These are phyloP conservation scores for Theonella swinhoei DNA, from an alignment of 37 sponge, comb jelly and placozoan species.

Conservation along the genomic window DNA sequence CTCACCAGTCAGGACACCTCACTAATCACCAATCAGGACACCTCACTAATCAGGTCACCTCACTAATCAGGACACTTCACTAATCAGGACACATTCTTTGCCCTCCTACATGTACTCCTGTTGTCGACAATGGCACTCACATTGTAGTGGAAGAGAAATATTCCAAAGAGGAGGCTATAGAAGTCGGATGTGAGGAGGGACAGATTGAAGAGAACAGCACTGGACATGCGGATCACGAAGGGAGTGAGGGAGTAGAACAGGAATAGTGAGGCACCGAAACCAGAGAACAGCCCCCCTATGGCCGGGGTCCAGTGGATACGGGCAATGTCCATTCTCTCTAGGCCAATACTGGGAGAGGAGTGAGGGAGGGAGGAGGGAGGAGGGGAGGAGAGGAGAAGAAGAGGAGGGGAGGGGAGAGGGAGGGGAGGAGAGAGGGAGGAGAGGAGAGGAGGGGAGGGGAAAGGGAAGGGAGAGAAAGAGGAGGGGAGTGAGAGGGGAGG, in stretches of 20 bases:
- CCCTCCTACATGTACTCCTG: too few relatives aligned
- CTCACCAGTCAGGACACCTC: too few relatives aligned
- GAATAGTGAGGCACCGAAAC: slow-evolving; percentile 50
- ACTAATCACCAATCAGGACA: too few relatives aligned
- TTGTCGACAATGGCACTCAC: slow-evolving; percentile 35
- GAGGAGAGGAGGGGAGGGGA: background rate
- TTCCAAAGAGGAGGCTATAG: slow-evolving; percentile 78
- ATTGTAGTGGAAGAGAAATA: slow-evolving; percentile 77
- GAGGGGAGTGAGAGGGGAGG: too few relatives aligned
- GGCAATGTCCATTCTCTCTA: slow-evolving; percentile 37
- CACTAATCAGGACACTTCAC: too few relatives aligned
- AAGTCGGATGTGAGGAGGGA: slow-evolving; percentile 89
- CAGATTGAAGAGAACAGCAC: slow-evolving; percentile 83
- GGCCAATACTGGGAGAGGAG: background rate
- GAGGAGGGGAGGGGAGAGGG: background rate
- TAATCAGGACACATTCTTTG: too few relatives aligned
- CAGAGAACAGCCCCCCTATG: slow-evolving; percentile 54
- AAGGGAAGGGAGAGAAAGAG: slow-evolving; percentile 22
- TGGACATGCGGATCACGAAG: slow-evolving; percentile 61
- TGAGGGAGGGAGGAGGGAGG: too few relatives aligned
- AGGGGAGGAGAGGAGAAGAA: background rate
- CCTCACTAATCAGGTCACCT: too few relatives aligned
- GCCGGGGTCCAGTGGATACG: slow-evolving; percentile 25
- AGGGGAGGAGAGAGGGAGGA: slow-evolving; percentile 1
- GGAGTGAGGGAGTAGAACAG: slow-evolving; percentile 73